Evolutionary conservation across 2,888 invertebrate species (phyloP).

Genomic region (Autographa gamma): DNA sequence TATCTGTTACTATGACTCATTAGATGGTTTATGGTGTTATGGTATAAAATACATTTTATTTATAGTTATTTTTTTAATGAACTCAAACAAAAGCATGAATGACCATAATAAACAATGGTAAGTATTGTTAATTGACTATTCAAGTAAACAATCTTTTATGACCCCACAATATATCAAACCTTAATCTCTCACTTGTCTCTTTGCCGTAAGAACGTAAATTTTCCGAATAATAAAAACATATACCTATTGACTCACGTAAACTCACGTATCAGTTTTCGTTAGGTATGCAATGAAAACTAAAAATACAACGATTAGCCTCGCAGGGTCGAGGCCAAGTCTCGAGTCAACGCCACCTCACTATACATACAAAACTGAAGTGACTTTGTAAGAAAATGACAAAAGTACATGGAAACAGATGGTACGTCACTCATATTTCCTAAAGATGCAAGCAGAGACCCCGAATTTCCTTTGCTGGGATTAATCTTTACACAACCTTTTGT

Average conservation of each 20-base stretch:
- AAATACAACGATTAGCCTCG: slow-evolving; percentile 56
- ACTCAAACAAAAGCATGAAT: background rate
- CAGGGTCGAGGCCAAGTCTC: slow-evolving; percentile 70
- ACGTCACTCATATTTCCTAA: background rate
- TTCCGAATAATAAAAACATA: slow-evolving; percentile 44
- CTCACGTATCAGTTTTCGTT: slow-evolving; percentile 44
- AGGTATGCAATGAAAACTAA: slow-evolving; percentile 63
- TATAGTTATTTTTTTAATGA: background rate
- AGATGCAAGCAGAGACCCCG: too few species aligned
- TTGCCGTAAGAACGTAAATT: slow-evolving; percentile 35
- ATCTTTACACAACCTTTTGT: too few species aligned
- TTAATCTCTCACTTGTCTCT: slow-evolving; percentile 30
- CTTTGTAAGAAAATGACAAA: slow-evolving; percentile 4
- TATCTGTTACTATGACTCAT: background rate
- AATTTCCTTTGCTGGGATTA: too few species aligned
- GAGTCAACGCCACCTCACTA: slow-evolving; percentile 70
- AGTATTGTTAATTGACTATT: background rate
- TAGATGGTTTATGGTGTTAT: background rate
- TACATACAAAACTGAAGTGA: slow-evolving; percentile 38
- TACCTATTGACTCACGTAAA: slow-evolving; percentile 56
- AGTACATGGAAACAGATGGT: background rate
- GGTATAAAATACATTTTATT: background rate
- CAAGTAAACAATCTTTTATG: slow-evolving; percentile 18
- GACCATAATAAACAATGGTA: background rate
- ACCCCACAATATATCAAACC: slow-evolving; percentile 35